phyloP scores from a whole-genome alignment of 2,797 vertebrate genomes.

The Cuculus canorus region DNA sequence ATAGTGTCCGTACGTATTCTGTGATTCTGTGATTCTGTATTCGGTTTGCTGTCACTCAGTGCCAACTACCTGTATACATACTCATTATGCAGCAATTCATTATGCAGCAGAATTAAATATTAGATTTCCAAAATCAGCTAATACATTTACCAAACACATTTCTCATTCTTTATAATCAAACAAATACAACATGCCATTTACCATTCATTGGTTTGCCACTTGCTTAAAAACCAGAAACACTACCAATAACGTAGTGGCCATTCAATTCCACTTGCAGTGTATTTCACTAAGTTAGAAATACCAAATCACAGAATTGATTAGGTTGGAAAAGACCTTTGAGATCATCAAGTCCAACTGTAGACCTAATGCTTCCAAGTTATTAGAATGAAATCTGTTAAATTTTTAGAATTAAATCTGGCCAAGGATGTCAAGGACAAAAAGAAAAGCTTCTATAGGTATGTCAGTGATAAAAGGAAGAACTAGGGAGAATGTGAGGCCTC shows the following conservation, averaged over 20 bases:
- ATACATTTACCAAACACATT: not conserved
- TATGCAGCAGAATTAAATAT: not conserved
- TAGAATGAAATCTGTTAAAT: too few species aligned
- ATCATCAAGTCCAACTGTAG: too few species aligned
- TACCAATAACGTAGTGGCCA: not conserved
- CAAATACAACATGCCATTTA: not conserved
- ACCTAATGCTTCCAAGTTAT: too few species aligned
- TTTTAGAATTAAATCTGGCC: too few species aligned
- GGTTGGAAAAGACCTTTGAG: too few species aligned
- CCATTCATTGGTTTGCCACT: not conserved
- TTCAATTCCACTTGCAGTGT: not conserved
- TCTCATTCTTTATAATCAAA: not conserved
- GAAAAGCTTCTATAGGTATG: too few species aligned
- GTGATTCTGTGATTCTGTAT: too few species aligned
- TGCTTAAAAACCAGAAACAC: not conserved
- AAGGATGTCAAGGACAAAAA: too few species aligned
- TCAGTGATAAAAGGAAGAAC: too few species aligned
- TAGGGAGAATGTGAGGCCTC: too few species aligned
- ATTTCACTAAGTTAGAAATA: not conserved
- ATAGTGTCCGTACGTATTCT: not conserved
- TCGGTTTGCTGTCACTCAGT: constrained; percentile 26
- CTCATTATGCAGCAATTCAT: not conserved
- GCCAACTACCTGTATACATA: not conserved
- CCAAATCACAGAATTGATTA: too few species aligned
- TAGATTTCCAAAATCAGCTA: not conserved